phyloP scores from a whole-genome alignment of 1,140 invertebrate species.

The Pantala flavescens region DNA sequence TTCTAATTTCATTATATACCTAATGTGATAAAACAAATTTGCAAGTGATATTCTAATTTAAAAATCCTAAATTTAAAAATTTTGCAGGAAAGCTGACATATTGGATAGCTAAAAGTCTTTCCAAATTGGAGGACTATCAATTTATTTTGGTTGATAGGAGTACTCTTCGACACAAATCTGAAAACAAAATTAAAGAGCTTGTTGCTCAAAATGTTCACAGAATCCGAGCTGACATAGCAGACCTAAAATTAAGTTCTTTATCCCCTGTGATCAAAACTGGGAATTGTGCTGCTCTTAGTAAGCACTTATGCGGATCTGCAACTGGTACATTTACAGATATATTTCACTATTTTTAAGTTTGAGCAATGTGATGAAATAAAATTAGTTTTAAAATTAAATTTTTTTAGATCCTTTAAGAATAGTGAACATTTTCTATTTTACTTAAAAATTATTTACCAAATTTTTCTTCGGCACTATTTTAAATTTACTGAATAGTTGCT shows the following conservation, averaged over 20 bases:
- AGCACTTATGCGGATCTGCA: constrained; percentile 77
- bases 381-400: too few relatives aligned
- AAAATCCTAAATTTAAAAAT: too few relatives aligned
- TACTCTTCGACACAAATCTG: constrained; percentile 17
- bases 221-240: not conserved
- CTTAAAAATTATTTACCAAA: too few relatives aligned
- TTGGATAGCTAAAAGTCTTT: not conserved
- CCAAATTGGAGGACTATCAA: not conserved
- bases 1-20: too few relatives aligned
- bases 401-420: too few relatives aligned
- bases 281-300: constrained; percentile 59
- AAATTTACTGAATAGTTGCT: constrained; percentile 17
- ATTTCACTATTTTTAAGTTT: constrained; percentile 20
- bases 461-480: not conserved
- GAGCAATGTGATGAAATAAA: not conserved
- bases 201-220: not conserved
- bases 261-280: not conserved
- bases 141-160: not conserved
- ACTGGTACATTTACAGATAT: constrained; percentile 60
- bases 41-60: too few relatives aligned
- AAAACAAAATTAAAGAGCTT: constrained; percentile 15
- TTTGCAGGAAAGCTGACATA: not conserved
- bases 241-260: not conserved
- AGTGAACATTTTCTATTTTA: too few relatives aligned
- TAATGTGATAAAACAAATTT: too few relatives aligned